phyloP scores from a whole-genome alignment of 92 coral and sea anemone genomes.

The Actinostola sp. region DNA sequence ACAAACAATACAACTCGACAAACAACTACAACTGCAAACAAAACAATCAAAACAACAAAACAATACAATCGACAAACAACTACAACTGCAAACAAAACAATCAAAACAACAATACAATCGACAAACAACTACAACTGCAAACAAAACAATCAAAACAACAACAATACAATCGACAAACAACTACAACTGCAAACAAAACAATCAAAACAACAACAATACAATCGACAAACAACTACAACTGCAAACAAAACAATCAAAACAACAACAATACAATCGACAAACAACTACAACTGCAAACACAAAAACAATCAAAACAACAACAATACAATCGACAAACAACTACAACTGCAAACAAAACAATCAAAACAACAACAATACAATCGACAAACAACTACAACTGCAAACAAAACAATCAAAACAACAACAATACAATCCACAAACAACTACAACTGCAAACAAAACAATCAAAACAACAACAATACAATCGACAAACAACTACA shows the following conservation, averaged over 20 bases:
- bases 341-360: neutral
- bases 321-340: too few species aligned
- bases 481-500: neutral
- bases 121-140: neutral
- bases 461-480: neutral
- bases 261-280: neutral
- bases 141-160: too few species aligned
- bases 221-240: neutral
- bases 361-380: neutral
- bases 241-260: conserved; percentile 11
- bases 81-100: neutral
- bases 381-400: neutral
- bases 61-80: too few species aligned
- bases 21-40: neutral
- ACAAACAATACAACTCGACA: neutral
- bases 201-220: neutral
- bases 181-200: neutral
- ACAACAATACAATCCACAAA: too few species aligned
- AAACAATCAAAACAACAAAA: too few species aligned
- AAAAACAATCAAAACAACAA: conserved; percentile 44
- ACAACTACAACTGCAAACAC: neutral
- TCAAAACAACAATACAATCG: too few species aligned
- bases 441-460: neutral
- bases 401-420: conserved; percentile 14
- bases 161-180: too few species aligned